Evolutionary conservation across 2,888 invertebrate species (phyloP), one percentile per base, ranked within the genome.

Genomic region (Drosophila pegasa): DNA sequence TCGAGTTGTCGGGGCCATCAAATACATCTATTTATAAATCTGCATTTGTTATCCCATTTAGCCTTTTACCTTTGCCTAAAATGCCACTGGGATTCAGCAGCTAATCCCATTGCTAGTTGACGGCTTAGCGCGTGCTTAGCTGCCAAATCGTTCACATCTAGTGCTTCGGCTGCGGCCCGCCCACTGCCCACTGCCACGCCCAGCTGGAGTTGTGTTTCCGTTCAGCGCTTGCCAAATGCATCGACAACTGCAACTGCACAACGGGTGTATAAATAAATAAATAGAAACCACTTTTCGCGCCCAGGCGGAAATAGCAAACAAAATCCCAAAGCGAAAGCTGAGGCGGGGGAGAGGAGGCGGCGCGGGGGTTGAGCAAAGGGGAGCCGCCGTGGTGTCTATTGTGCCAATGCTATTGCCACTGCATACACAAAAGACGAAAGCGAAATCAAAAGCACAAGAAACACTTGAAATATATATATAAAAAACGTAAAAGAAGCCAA

Each of bases 261-360:
- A 80, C 80, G 77, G 62, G 66, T 56, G 59, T 73, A 80, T 87
- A 87, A 87, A 80, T 80, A 80, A 80, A 80, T 87, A 80, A 80
- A 87, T 83, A 83, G 84, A 80, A 80, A 80, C 69, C 80, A 80
- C 84, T 80, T 87, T 80, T 87, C 73, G 69, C 84, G 69, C 80
- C 78, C 59, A 56, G 65, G 43, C 87, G 76, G 83, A 86, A 82
- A 64, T 54, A 55, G 68, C 83, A 75, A 82, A 71, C 75, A 71
- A 71, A 78, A 66, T 38, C 40, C 29, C 40, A 62, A 40, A 56
- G 58, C n/a, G 25, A 14, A 16, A 8, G 18, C 2, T 10, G 2
- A 1, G 9, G 0, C 9, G 35, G 12, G 25, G 16, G 10, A 4
- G n/a, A 2, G 29, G 2, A 20, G 14, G 2, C 20, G 14, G 16